Evolutionary conservation across 30 jellyfish, hydroid and myxozoan genomes (phyloP), one percentile per base, ranked within the genome.

Genomic region (Turritopsis dohrnii): DNA sequence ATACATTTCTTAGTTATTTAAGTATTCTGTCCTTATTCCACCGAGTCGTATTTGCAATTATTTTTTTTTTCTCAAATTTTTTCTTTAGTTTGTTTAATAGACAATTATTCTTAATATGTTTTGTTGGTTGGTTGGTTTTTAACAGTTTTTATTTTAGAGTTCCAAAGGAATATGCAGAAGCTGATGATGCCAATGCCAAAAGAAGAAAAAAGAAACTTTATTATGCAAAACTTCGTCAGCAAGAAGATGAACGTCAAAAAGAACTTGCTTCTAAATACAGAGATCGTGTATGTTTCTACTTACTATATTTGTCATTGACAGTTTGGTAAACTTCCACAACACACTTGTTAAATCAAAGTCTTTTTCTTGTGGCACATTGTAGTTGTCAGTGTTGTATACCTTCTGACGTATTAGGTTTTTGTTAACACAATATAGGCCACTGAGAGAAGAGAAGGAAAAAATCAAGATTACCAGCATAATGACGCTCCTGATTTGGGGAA

Each of bases 241-340:
- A 94, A 74, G 99, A 94, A 79, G 99, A 94, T 66, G 99, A 94
- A 72, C 83, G 99, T 41, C 96, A 94, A 81, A 94, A 94, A 76
- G 99, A 94, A 69, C 96, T 94, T 79, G 96, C 96, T 65, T 91
- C 96, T 75, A 88, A 84, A 84, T 94, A 94, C 82, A 74, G 99
- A 65, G 96, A 94, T 71, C 83, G 99, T 90, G 99, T 94, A 76
- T 24, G 90, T 27, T 52, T 75, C 19, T 73, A 20, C 28, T 73
- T 71, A 41, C 13, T 41, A 41, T 5, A 41, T 41, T 41, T 41
- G n/a, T 41, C 60, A 3, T 41, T 3, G 60, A 41, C 13, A 5
- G 9, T 13, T 41, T 41, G 60, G 13, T 41, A 3, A 3, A 41
- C 60, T 41, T 41, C 13, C 5, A 41, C 60, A 41, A 41, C 60